Evolutionary conservation across 2,888 invertebrate genomes (phyloP), one percentile per base, ranked within the genome.

Genomic region (Protodeltote pygarga): DNA sequence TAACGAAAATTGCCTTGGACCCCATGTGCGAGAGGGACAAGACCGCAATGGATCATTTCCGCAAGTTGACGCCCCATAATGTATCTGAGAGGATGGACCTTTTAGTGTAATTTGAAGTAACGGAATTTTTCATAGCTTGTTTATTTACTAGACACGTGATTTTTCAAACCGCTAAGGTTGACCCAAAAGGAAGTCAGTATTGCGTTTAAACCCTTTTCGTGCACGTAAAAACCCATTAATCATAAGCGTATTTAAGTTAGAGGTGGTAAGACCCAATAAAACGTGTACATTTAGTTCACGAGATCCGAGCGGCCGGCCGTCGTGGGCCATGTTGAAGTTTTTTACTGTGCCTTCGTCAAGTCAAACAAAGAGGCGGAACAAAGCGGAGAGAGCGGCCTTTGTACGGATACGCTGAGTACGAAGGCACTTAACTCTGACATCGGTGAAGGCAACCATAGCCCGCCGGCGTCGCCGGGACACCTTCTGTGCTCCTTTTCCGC

Each of bases 311-410:
- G 70, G 47, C 60, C 58, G 49, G 40, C 62, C 24, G 71, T 70
- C 70, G 68, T 70, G 70, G 68, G 66, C 63, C 65, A 66, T 73
- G 76, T 79, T 77, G 63, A 74, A 78, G 77, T 81, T 87, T 88
- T 89, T 87, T 77, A 69, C 71, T 73, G 71, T 72, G 77, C 79
- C 81, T 81, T 75, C 81, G 80, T 84, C 82, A 82, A 83, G 77
- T 77, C 83, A 85, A 85, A 91, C 90, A 90, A 91, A 89, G 87
- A 87, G 77, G 83, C 85, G 84, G 85, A 88, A 91, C 89, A 91
- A 89, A 87, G 88, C 83, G 77, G 85, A 83, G 86, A 89, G 89
- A 87, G 85, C 81, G 73, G 86, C 82, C 84, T 89, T 89, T 90
- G 87, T 88, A 80, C 74, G 77, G 83, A 80, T 79, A 83, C 77